Evolutionary conservation across 2,113 vertebrate genomes (phyloP).

Genomic region (Mohoua ochrocephala): DNA sequence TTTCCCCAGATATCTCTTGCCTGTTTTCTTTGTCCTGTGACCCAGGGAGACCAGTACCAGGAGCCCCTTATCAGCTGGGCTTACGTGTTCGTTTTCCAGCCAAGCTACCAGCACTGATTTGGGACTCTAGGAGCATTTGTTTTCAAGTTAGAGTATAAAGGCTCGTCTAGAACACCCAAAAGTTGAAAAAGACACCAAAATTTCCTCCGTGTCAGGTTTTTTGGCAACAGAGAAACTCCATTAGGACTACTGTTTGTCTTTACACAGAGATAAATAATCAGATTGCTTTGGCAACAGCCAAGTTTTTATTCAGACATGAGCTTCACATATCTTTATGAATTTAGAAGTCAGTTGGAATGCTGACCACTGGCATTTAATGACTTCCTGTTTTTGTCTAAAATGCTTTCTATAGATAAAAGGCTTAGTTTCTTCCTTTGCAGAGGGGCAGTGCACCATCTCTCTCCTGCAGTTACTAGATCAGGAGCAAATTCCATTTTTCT

Average conservation of each 20-base stretch:
- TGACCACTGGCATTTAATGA: constrained; percentile 33
- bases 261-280: constrained; percentile 60
- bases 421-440: background rate
- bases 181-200: constrained; percentile 15
- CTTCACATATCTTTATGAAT: constrained; percentile 55
- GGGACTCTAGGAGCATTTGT: background rate
- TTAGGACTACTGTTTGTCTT: constrained; percentile 43
- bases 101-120: background rate
- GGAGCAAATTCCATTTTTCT: background rate
- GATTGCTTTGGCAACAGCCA: constrained; percentile 59
- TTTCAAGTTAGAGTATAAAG: background rate
- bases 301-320: constrained; percentile 47
- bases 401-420: background rate
- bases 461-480: background rate
- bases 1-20: background rate
- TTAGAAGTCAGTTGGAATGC: constrained; percentile 23
- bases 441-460: background rate
- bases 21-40: background rate
- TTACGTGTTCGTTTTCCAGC: background rate
- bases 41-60: background rate
- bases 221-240: constrained; percentile 27
- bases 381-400: constrained; percentile 38
- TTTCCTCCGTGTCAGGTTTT: constrained; percentile 51
- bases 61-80: background rate
- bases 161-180: background rate